A percentile compares a stretch with the other conserved stretches of the same genome.
These are phyloP conservation scores for Phrynocephalus forsythii DNA, from an alignment of 2,797 vertebrate genomes.

Conservation along the genomic window DNA sequence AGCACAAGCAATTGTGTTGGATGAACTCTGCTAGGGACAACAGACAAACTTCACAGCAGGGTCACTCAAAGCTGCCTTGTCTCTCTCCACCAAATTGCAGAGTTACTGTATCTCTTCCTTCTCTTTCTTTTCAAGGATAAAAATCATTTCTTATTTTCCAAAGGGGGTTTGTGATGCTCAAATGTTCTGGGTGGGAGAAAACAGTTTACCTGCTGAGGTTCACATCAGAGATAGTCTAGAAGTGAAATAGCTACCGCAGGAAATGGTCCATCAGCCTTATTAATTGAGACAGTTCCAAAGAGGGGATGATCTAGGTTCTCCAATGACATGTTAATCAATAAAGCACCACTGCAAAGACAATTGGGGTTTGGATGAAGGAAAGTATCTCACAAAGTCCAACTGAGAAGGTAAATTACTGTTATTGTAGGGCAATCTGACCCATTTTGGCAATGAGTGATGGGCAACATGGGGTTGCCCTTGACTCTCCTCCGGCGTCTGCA, in stretches of 20 bases:
- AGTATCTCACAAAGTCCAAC: background rate
- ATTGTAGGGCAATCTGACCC: constrained; percentile 17
- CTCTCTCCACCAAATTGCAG: constrained; percentile 2
- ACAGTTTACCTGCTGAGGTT: background rate
- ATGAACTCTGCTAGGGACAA: constrained; percentile 23
- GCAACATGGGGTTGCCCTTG: background rate
- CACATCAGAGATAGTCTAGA: background rate
- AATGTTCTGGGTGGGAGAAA: background rate
- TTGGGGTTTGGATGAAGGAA: constrained; percentile 14
- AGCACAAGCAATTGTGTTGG: constrained; percentile 27
- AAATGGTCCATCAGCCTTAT: background rate
- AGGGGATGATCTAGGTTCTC: background rate
- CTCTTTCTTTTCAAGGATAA: background rate
- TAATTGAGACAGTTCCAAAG: background rate
- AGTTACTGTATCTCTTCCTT: too few species aligned
- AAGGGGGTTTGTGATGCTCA: background rate
- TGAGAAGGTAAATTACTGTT: constrained; percentile 16
- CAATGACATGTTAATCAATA: background rate
- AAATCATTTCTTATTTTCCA: background rate
- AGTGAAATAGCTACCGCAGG: background rate
- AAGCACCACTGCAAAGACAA: background rate
- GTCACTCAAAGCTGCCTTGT: background rate
- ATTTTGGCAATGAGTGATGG: constrained; percentile 12
- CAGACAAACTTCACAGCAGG: constrained; percentile 25
- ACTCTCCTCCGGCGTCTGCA: too few species aligned